These are phyloP conservation scores for Lysandra bellargus DNA, from an alignment of 2,888 invertebrate genomes.

Conservation along the genomic window DNA sequence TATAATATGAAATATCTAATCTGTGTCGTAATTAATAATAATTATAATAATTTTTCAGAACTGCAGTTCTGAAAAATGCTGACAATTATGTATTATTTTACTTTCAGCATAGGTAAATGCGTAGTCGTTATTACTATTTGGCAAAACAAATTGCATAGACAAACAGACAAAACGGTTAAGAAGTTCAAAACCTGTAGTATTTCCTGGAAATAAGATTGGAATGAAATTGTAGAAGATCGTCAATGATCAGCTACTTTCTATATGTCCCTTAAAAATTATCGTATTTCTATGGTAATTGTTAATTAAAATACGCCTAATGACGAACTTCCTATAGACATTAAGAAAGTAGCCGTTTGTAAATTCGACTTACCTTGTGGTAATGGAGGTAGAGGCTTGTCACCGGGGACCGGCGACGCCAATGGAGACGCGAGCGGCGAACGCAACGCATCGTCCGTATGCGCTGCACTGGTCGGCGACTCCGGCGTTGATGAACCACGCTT, in stretches of 20 bases:
- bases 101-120: not conserved
- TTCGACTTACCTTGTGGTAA: conserved; percentile 60
- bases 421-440: conserved; percentile 66
- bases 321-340: not conserved
- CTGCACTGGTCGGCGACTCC: conserved; percentile 56
- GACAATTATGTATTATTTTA: not conserved
- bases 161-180: not conserved
- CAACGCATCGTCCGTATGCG: conserved; percentile 52
- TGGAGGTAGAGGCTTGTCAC: conserved; percentile 56
- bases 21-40: not conserved
- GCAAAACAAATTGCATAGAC: not conserved
- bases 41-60: too few relatives aligned
- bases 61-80: too few relatives aligned
- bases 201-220: not conserved
- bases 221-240: too few relatives aligned
- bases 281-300: not conserved
- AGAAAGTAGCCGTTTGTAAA: not conserved
- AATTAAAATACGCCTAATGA: not conserved
- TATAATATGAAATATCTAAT: not conserved
- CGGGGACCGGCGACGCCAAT: conserved; percentile 65
- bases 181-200: not conserved
- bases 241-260: not conserved
- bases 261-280: not conserved
- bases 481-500: conserved; percentile 70
- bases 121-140: not conserved